Percentiles rank a stretch among this genome's conserved stretches.
Conservation (phyloP, 37 sponge, comb jelly and placozoan species). For the Chondrilla cf. caribensis region DNA sequence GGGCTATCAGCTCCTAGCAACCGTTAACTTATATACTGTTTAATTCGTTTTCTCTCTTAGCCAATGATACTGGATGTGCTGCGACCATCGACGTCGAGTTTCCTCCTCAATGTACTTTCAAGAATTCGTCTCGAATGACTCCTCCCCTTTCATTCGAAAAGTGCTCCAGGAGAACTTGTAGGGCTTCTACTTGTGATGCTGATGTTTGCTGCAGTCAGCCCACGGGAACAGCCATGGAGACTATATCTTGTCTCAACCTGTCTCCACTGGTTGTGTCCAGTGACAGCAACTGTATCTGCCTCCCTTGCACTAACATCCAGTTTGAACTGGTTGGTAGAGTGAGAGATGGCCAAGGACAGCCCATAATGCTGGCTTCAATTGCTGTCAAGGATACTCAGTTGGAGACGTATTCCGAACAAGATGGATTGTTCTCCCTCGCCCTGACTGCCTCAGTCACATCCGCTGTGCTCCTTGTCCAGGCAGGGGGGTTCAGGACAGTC, state of each 20-base stretch:
- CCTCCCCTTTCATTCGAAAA: not conserved
- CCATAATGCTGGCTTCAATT: not conserved
- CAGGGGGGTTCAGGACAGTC: not conserved
- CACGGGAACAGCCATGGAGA: too few species aligned
- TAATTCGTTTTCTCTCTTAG: too few species aligned
- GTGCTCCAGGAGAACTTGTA: not conserved
- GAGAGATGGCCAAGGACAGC: not conserved
- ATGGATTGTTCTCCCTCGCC: constrained; percentile 3
- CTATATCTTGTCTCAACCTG: too few species aligned
- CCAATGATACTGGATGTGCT: too few species aligned
- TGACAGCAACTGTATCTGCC: constrained; percentile 3
- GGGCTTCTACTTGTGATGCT: not conserved
- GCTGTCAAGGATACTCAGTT: not conserved
- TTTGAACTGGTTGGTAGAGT: constrained; percentile 15
- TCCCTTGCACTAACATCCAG: not conserved
- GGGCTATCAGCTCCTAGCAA: too few species aligned
- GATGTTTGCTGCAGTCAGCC: not conserved
- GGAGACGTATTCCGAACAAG: not conserved
- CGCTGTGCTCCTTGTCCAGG: not conserved
- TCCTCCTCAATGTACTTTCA: too few species aligned
- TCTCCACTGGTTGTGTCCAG: too few species aligned
- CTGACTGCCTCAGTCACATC: not conserved
- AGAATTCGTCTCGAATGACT: too few species aligned
- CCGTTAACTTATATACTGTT: too few species aligned
- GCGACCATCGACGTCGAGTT: too few species aligned